Evolutionary conservation across 1,140 invertebrate species (phyloP), one percentile per base, ranked within the genome.

Genomic region (Hycleus cichorii): DNA sequence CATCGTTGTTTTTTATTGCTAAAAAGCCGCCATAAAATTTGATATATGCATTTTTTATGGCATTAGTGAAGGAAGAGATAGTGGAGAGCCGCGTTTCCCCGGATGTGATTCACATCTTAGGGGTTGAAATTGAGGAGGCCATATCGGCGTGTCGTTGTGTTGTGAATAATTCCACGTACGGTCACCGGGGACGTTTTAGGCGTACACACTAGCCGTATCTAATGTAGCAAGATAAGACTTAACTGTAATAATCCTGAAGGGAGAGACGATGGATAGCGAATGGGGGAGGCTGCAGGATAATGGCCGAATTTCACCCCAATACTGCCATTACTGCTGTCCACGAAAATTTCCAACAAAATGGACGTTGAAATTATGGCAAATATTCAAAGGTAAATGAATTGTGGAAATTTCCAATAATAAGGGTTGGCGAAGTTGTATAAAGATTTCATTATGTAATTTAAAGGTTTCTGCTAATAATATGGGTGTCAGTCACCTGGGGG

Each of bases 51-150:
- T 53, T 53, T 52, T 53, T 53, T 53, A 53, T 46, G 42, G 42
- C 24, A 42, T 42, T 53, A 53, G 45, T 42, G 32, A 53, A 32
- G 50, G 50, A 53, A 44, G 51, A 53, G 44, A 32, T 53, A 32
- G 32, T 32, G 7, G 32, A 7, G 7, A 32, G 7, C 4, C 4
- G 32, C 26, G 32, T 42, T 43, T 44, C 46, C 51, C 49, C 51
- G 51, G 51, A 53, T 45, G 51, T 53, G 51, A 53, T 53, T 53
- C 51, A 53, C 51, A 45, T 52, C 49, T 52, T 52, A 39, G 11
- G 51, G 51, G 4, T 32, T 32, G 32, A 5, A 5, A 32, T 32
- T 32, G 32, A 32, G 7, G 32, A 32, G 32, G 51, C 51, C 50
- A 52, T 52, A 44, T 52, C 40, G 42, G 32, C 32, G 4, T 32